Conservation (phyloP, 2,888 invertebrate species). For the Rotaria socialis region DNA sequence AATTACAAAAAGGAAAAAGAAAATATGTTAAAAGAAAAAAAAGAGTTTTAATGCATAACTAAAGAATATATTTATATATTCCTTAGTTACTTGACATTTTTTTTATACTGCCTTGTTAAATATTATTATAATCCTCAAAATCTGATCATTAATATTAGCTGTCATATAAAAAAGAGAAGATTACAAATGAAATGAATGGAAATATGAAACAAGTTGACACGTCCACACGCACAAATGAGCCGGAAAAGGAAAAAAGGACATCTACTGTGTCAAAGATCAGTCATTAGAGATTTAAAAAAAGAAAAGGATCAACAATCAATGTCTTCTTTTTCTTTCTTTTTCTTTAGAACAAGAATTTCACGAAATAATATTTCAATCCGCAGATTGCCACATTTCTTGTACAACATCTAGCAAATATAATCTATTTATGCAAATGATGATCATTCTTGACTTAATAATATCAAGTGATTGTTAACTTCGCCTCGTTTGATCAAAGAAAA, state of each 20-base stretch:
- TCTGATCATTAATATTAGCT: too few species aligned
- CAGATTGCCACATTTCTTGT: not conserved
- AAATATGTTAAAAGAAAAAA: too few species aligned
- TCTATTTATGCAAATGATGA: not conserved
- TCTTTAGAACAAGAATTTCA: not conserved
- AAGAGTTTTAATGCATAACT: too few species aligned
- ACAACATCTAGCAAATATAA: not conserved
- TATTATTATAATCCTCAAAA: too few species aligned
- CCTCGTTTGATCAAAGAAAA: not conserved
- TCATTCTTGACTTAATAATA: conserved; percentile 12
- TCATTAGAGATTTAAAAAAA: not conserved
- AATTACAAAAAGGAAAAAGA: too few species aligned
- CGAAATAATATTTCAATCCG: conserved; percentile 1
- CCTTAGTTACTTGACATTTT: too few species aligned
- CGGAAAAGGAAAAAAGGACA: not conserved
- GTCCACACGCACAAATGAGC: conserved; percentile 3
- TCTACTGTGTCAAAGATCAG: not conserved
- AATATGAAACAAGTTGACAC: conserved; percentile 2
- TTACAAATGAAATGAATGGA: not conserved
- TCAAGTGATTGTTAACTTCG: not conserved
- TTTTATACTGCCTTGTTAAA: too few species aligned
- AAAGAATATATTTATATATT: too few species aligned
- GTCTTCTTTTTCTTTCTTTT: not conserved
- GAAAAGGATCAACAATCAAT: not conserved
- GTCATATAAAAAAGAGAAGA: not conserved